phyloP scores from a whole-genome alignment of 1,140 invertebrate species.

The Conus ventricosus region DNA sequence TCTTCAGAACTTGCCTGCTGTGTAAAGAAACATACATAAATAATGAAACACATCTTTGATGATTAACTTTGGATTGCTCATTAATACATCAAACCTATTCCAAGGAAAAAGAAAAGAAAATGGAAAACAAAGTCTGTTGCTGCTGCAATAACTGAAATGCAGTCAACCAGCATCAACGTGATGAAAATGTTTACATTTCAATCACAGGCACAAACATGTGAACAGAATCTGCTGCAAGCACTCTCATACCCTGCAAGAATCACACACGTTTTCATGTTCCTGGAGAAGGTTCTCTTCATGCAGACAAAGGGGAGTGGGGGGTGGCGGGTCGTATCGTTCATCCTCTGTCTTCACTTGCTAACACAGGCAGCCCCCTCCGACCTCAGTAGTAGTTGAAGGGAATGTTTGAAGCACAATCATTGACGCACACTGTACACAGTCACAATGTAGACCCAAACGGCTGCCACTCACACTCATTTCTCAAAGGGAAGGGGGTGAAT shows the following conservation, averaged over 20 bases:
- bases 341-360: background rate
- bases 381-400: background rate
- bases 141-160: background rate
- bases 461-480: background rate
- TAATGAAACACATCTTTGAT: background rate
- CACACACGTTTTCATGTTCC: too few species aligned
- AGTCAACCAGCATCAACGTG: background rate
- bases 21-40: background rate
- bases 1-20: background rate
- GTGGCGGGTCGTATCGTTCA: too few species aligned
- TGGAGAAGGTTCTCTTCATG: too few species aligned
- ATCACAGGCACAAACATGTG: background rate
- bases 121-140: background rate
- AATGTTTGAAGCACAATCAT: conserved; percentile 11
- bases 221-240: background rate
- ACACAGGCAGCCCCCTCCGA: background rate
- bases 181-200: background rate
- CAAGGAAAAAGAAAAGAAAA: background rate
- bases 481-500: background rate
- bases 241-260: background rate
- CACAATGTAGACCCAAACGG: background rate
- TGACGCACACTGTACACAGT: background rate
- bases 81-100: background rate
- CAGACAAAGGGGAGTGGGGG: too few species aligned
- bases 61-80: background rate